These are phyloP conservation scores for Epinotia nisella DNA, from an alignment of 2,888 invertebrate genomes.

Conservation along the genomic window DNA sequence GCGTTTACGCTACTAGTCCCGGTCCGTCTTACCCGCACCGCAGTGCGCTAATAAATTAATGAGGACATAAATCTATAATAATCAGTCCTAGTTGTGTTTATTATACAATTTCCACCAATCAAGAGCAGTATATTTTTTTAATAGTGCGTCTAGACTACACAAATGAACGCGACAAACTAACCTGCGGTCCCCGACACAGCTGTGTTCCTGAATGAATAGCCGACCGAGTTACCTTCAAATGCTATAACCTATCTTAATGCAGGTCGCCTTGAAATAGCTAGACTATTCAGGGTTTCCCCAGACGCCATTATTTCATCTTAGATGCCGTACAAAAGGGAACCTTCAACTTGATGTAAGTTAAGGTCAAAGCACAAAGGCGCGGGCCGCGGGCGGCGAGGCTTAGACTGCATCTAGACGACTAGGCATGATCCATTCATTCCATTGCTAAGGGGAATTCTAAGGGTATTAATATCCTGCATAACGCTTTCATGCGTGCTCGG, in stretches of 20 bases:
- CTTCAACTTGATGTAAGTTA: slow-evolving; percentile 82
- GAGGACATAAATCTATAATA: too few relatives aligned
- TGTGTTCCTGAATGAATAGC: slow-evolving; percentile 75
- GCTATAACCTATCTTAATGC: slow-evolving; percentile 81
- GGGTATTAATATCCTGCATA: slow-evolving; percentile 43
- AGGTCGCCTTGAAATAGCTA: slow-evolving; percentile 73
- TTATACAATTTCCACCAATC: neutral
- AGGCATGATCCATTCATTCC: slow-evolving; percentile 54
- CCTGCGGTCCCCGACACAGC: slow-evolving; percentile 65
- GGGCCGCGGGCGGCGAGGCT: slow-evolving; percentile 54
- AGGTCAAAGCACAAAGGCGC: slow-evolving; percentile 71
- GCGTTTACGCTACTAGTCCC: too few relatives aligned
- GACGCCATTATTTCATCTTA: slow-evolving; percentile 67
- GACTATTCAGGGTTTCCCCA: slow-evolving; percentile 71
- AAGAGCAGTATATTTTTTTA: slow-evolving; percentile 1
- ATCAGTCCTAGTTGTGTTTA: neutral
- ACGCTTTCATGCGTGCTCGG: slow-evolving; percentile 28
- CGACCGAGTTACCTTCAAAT: slow-evolving; percentile 65
- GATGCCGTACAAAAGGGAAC: slow-evolving; percentile 68
- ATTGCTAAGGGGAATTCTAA: slow-evolving; percentile 60
- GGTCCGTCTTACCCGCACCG: too few relatives aligned
- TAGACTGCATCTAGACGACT: slow-evolving; percentile 75
- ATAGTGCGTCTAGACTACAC: slow-evolving; percentile 32
- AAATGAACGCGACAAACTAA: slow-evolving; percentile 48
- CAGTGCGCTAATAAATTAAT: too few relatives aligned